Evolutionary conservation across 1,140 invertebrate species (phyloP).

Genomic region (Phymastichus coffea): DNA sequence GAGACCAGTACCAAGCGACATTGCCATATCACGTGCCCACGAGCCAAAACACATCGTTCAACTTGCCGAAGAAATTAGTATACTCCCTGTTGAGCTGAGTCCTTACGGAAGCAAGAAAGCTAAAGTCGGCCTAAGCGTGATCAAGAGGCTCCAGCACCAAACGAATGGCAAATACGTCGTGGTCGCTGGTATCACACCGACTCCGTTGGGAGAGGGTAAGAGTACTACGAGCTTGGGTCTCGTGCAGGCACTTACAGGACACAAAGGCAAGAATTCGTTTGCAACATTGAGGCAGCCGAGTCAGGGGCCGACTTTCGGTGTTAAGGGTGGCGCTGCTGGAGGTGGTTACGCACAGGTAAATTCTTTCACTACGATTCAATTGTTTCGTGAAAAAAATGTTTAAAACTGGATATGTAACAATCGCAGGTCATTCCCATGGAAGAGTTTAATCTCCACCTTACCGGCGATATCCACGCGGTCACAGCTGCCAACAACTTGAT

Average conservation of each 20-base stretch:
- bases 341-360: slow-evolving; percentile 82
- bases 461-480: slow-evolving; percentile 98
- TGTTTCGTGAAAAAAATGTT: not conserved
- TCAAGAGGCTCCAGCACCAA: slow-evolving; percentile 72
- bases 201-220: slow-evolving; percentile 96
- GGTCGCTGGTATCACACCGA: slow-evolving; percentile 95
- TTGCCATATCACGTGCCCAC: slow-evolving; percentile 84
- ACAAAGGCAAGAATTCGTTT: slow-evolving; percentile 84
- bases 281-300: slow-evolving; percentile 97
- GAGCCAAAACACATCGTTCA: slow-evolving; percentile 79
- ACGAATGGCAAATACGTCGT: slow-evolving; percentile 91
- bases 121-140: slow-evolving; percentile 84
- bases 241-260: slow-evolving; percentile 86
- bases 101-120: slow-evolving; percentile 94
- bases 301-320: slow-evolving; percentile 98
- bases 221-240: slow-evolving; percentile 94
- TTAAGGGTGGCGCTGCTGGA: slow-evolving; percentile 95
- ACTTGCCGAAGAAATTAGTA: slow-evolving; percentile 83
- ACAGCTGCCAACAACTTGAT: slow-evolving; percentile 97
- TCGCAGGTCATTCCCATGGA: slow-evolving; percentile 97
- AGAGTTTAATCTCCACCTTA: slow-evolving; percentile 98
- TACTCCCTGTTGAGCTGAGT: slow-evolving; percentile 79
- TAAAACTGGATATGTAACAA: slow-evolving; percentile 5
- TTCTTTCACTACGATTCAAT: not conserved
- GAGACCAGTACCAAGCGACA: slow-evolving; percentile 82